These are phyloP conservation scores for Shinisaurus crocodilurus DNA, from an alignment of 2,113 vertebrate genomes.

Conservation along the genomic window DNA sequence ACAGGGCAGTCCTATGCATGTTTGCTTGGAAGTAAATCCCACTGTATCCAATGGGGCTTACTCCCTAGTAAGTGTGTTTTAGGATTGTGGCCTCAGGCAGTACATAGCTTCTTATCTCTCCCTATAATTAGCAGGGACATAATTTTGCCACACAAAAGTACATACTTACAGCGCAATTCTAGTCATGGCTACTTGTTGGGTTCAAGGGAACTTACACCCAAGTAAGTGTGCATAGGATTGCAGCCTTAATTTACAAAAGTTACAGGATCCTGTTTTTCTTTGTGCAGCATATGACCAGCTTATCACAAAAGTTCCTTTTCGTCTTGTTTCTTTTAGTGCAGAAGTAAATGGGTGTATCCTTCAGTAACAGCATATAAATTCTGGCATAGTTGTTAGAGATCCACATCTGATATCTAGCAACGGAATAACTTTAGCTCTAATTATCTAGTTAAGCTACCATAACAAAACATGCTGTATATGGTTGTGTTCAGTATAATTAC, in stretches of 20 bases:
- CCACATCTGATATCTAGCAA: constrained; percentile 28
- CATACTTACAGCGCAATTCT: neutral
- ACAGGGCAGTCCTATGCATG: neutral
- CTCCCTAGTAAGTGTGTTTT: neutral
- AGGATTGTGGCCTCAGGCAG: neutral
- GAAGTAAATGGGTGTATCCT: neutral
- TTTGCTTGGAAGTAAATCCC: neutral
- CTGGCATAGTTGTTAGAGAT: constrained; percentile 40
- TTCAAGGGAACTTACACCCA: neutral
- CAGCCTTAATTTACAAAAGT: no score
- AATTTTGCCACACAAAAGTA: neutral
- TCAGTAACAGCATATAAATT: constrained; percentile 1
- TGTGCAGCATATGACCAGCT: neutral
- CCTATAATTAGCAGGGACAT: neutral
- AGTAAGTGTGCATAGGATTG: neutral
- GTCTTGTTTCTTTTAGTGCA: neutral
- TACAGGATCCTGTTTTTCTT: neutral
- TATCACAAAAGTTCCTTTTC: neutral
- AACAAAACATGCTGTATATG: constrained; percentile 64
- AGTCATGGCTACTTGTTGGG: neutral
- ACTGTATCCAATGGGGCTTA: neutral
- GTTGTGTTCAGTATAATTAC: constrained; percentile 63
- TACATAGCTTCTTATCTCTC: neutral
- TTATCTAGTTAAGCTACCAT: constrained; percentile 75
- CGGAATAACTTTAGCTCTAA: constrained; percentile 62